Evolutionary conservation across 2,797 vertebrate genomes (phyloP).

Genomic region (Gymnothorax javanicus): DNA sequence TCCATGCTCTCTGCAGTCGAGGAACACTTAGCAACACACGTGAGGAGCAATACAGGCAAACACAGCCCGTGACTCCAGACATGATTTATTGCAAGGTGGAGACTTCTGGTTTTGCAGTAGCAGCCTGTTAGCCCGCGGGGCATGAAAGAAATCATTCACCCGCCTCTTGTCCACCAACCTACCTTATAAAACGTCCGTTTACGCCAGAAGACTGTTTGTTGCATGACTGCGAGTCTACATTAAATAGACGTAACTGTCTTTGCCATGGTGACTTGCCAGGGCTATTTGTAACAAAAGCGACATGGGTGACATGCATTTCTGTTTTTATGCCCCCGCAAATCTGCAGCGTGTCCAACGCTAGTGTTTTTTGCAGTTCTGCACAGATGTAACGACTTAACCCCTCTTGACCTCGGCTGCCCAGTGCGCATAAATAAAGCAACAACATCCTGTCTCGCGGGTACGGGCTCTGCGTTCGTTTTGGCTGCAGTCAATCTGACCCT

Average conservation of each 20-base stretch:
- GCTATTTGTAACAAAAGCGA: not conserved
- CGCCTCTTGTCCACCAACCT: not conserved
- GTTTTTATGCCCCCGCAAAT: no score
- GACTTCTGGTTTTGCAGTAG: not conserved
- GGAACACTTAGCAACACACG: not conserved
- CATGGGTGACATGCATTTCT: not conserved
- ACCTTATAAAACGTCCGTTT: not conserved
- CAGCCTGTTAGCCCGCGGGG: not conserved
- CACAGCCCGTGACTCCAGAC: not conserved
- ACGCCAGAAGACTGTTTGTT: not conserved
- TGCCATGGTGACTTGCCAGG: not conserved
- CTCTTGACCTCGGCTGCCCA: slow-evolving; percentile 68
- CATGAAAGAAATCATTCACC: slow-evolving; percentile 5
- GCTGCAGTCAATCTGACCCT: not conserved
- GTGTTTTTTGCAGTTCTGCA: slow-evolving; percentile 43
- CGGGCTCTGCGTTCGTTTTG: not conserved
- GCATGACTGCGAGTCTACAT: no score
- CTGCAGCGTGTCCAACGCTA: not conserved
- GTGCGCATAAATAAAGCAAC: slow-evolving; percentile 74
- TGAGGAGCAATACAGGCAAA: not conserved
- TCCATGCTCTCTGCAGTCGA: not conserved
- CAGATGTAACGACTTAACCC: slow-evolving; percentile 79
- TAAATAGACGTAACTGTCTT: not conserved
- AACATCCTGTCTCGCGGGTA: slow-evolving; percentile 70
- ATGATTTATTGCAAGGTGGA: not conserved